Conservation (phyloP, 2,888 invertebrate species). For the Oscheius sp. region DNA sequence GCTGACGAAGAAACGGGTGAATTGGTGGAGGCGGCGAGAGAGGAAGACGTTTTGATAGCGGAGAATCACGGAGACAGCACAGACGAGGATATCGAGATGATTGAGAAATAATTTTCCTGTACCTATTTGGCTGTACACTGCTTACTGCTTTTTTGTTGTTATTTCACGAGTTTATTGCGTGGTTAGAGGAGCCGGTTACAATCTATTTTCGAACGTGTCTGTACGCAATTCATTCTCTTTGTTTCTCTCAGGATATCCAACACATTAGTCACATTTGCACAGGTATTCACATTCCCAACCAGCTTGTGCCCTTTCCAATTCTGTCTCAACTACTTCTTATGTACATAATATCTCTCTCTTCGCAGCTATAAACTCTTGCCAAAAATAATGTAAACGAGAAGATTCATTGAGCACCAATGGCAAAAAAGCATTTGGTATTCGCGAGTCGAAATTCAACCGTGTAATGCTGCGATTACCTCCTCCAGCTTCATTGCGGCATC, state of each 20-base stretch:
- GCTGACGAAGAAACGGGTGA: slow-evolving; percentile 24
- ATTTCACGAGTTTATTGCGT: slow-evolving; percentile 15
- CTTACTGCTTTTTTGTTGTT: neutral
- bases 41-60: slow-evolving; percentile 26
- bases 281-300: slow-evolving; percentile 15
- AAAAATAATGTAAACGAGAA: neutral
- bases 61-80: slow-evolving; percentile 28
- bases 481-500: too few species aligned
- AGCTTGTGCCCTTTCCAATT: neutral
- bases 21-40: slow-evolving; percentile 24
- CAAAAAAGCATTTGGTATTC: too few species aligned
- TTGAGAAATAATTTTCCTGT: slow-evolving; percentile 15
- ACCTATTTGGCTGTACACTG: neutral
- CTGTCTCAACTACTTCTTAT: neutral
- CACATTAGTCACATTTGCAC: slow-evolving; percentile 19
- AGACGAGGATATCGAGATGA: slow-evolving; percentile 27
- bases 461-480: too few species aligned
- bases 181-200: slow-evolving; percentile 18
- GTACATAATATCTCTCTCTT: slow-evolving; percentile 1
- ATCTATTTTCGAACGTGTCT: slow-evolving; percentile 9
- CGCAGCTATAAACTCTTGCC: slow-evolving; percentile 1
- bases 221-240: slow-evolving; percentile 1
- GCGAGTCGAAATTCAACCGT: too few species aligned
- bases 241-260: neutral
- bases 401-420: too few species aligned